These are phyloP conservation scores for Ageneiosus marmoratus DNA, from an alignment of 2,113 vertebrate genomes.

Conservation along the genomic window DNA sequence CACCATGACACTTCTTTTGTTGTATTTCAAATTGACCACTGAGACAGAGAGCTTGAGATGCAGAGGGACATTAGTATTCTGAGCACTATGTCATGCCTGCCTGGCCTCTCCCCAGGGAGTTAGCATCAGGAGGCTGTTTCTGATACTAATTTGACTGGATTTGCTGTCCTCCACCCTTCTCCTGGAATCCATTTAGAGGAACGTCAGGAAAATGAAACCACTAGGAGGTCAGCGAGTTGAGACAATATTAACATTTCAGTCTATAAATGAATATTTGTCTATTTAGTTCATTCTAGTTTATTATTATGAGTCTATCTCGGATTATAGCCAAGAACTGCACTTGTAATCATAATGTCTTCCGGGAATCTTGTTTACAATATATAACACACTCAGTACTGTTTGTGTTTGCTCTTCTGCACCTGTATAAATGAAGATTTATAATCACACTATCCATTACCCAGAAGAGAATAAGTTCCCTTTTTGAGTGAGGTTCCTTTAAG, in stretches of 20 bases:
- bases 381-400: neutral
- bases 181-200: neutral
- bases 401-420: neutral
- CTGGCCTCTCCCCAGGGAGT: conserved; percentile 20
- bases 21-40: neutral
- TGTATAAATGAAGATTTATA: no score
- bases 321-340: neutral
- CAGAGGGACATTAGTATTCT: conserved; percentile 22
- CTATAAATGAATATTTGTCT: neutral
- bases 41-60: conserved; percentile 7
- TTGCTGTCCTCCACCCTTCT: conserved; percentile 6
- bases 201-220: neutral
- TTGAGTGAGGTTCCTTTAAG: neutral
- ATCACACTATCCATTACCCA: no score
- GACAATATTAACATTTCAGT: neutral
- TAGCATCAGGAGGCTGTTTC: conserved; percentile 26
- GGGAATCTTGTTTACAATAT: neutral
- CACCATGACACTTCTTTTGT: neutral
- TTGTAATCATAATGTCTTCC: neutral
- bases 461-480: neutral
- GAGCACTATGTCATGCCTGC: conserved; percentile 16
- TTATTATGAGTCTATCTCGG: no score
- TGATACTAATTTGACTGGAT: conserved; percentile 31
- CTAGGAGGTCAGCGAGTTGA: neutral
- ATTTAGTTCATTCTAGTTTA: neutral